Conservation (phyloP, 2,113 vertebrate species). For the Acrocephalus arundinaceus region DNA sequence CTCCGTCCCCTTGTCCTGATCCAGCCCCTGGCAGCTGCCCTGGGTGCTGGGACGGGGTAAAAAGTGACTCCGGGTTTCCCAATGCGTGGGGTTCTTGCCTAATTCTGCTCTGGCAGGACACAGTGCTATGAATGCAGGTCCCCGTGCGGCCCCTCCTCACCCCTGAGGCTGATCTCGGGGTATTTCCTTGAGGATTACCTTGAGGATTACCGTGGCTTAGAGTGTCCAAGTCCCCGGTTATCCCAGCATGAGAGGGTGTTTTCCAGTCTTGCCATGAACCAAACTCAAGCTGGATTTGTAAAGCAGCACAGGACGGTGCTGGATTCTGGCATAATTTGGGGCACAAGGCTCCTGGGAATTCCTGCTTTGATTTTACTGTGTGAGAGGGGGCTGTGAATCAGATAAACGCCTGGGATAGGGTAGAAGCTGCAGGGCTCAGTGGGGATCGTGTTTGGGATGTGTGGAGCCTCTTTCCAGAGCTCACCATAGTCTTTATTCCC, state of each 20-base stretch:
- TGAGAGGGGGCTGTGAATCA: fast-evolving
- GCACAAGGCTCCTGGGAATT: not conserved
- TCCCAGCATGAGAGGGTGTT: not conserved
- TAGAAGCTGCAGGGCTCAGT: fast-evolving
- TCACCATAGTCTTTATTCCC: not conserved
- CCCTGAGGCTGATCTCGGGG: not conserved
- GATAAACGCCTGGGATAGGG: not conserved
- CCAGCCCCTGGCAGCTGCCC: not conserved
- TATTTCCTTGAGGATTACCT: not conserved
- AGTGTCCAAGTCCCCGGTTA: not conserved
- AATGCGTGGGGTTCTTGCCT: not conserved
- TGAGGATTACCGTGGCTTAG: not conserved
- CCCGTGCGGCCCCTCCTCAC: not conserved
- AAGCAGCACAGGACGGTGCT: not conserved
- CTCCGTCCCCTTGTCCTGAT: not conserved
- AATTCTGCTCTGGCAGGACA: not conserved
- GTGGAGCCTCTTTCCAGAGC: not conserved
- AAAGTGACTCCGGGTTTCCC: not conserved
- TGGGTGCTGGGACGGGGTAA: not conserved
- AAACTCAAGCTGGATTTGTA: not conserved
- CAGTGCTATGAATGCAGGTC: not conserved
- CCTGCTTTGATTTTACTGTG: not conserved
- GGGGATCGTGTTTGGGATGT: too few relatives aligned
- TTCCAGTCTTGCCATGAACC: not conserved
- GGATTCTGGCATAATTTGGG: not conserved